Percentiles rank a stretch among this genome's conserved stretches.
Evolutionary conservation across 2,888 invertebrate genomes (phyloP).

Genomic region (Glaucopsyche alexis): DNA sequence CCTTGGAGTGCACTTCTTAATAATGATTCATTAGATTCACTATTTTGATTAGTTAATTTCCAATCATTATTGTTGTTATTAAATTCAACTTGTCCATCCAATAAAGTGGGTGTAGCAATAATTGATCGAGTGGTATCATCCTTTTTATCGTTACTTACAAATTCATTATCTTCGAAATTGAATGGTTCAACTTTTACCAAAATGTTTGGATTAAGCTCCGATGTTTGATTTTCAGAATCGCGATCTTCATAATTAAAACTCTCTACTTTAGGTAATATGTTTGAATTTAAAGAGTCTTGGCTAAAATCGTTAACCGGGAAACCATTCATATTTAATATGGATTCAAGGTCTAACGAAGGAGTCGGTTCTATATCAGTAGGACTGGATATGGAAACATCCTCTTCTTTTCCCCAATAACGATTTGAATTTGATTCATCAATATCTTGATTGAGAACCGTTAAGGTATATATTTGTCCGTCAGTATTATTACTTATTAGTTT

Average conservation of each 20-base stretch:
- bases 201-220: slow-evolving; percentile 83
- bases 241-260: slow-evolving; percentile 88
- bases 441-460: slow-evolving; percentile 92
- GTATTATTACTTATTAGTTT: slow-evolving; percentile 81
- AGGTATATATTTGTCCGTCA: slow-evolving; percentile 91
- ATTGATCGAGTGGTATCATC: slow-evolving; percentile 62
- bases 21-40: slow-evolving; percentile 85
- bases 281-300: slow-evolving; percentile 76
- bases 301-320: slow-evolving; percentile 80
- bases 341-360: slow-evolving; percentile 87
- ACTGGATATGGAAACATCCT: slow-evolving; percentile 81
- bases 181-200: slow-evolving; percentile 74
- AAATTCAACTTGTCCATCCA: slow-evolving; percentile 78
- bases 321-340: slow-evolving; percentile 86
- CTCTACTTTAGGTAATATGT: slow-evolving; percentile 84
- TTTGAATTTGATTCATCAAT: slow-evolving; percentile 83
- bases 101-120: slow-evolving; percentile 73
- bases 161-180: slow-evolving; percentile 67
- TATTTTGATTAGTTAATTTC: slow-evolving; percentile 88
- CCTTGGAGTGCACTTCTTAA: slow-evolving; percentile 91
- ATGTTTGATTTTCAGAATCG: slow-evolving; percentile 87
- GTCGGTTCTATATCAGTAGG: slow-evolving; percentile 80
- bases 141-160: slow-evolving; percentile 65
- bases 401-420: slow-evolving; percentile 84
- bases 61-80: slow-evolving; percentile 91